These are phyloP conservation scores for Sander lucioperca DNA, from an alignment of 2,113 vertebrate species.

Conservation along the genomic window DNA sequence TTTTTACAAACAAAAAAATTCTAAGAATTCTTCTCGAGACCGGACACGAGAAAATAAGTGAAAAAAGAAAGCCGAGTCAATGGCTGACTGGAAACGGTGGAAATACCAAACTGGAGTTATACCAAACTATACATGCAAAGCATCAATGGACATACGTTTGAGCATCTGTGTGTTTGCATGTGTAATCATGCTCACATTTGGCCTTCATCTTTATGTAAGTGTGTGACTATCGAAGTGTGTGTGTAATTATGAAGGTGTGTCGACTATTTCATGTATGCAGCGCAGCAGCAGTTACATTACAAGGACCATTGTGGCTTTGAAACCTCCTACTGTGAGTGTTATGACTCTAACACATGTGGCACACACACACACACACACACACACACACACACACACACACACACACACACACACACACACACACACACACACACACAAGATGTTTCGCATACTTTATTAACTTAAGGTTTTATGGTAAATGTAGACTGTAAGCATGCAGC, in stretches of 20 bases:
- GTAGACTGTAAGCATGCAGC: slow-evolving; percentile 53
- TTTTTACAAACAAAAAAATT: neutral
- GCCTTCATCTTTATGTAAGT: neutral
- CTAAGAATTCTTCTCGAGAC: no score
- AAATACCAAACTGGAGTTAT: no score
- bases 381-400: no score
- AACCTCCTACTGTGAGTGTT: slow-evolving; percentile 57
- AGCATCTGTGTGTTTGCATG: neutral
- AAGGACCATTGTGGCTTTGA: slow-evolving; percentile 49
- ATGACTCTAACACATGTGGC: slow-evolving; percentile 70
- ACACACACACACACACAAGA: slow-evolving; percentile 50
- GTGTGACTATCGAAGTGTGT: neutral
- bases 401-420: slow-evolving; percentile 39
- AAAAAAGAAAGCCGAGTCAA: no score
- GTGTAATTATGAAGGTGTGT: slow-evolving; percentile 18
- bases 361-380: slow-evolving; percentile 42
- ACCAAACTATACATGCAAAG: neutral
- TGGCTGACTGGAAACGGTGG: no score
- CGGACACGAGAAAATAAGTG: no score
- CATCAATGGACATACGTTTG: neutral
- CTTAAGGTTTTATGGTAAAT: slow-evolving; percentile 64
- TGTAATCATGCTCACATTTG: neutral
- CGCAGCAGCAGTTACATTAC: slow-evolving; percentile 38
- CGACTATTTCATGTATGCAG: neutral
- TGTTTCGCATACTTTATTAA: slow-evolving; percentile 63